Base-by-base conservation (phyloP, 2,113 vertebrate species). In the Limanda limanda region DNA sequence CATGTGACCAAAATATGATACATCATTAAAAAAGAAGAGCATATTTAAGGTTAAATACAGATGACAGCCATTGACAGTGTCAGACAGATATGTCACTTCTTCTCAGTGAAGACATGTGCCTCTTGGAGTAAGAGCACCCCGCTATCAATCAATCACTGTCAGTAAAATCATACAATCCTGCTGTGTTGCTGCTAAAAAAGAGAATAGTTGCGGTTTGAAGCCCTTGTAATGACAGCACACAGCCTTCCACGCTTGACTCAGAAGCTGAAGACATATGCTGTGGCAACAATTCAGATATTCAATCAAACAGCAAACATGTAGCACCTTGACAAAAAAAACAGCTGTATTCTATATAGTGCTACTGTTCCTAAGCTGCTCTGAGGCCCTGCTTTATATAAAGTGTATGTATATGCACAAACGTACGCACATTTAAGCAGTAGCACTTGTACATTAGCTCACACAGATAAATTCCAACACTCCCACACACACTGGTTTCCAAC, bases 281-380 rank as follows among this genome's bases (percentile, higher is more conserved):
- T 74, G 76, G 86, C 83, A 90, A 86, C 88, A 88, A 88, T 90
- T 91, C 81, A 92, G 83, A 88, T 81, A 81, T 90, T 88, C 74
- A 79, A 73, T 88, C 85, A 82, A 86, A 90, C 84, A 90, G 90
- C 88, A 89, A 90, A 91, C 91, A 86, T 86, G 92, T 92, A 91
- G 83, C 88, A 89, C 87, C 87, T 91, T 77, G 73, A 90, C 87
- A 90, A 88, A 92, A 87, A 86, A 83, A 89, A 88, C 78, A 83
- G 79, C 82, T 74, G 84, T 84, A 84, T 90, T 88, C 90, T 85
- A 90, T 51, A 86, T 68, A 82, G 70, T 4, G 35, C 86, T 65
- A 76, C 83, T 82, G 86, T 78, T 91, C 82, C 68, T 88, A 92
- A 86, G 82, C 86, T 92, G 88, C 90, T 90, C 67, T 70, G 1